Base-by-base conservation (phyloP, 2,797 vertebrate species). In the Crenuchus spilurus region DNA sequence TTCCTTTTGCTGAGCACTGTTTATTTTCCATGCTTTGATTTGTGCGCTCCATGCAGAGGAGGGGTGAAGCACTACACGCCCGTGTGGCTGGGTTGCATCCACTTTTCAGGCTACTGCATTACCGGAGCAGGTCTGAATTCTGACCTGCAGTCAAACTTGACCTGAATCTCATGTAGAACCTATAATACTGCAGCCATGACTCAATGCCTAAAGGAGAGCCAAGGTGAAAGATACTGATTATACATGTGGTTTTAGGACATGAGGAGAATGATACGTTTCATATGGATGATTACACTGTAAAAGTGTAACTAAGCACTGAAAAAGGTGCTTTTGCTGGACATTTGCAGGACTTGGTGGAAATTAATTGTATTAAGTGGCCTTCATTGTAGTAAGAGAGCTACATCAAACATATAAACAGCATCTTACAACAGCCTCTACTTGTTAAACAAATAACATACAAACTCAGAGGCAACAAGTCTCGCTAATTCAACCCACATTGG, bases 21-120 rank as follows among this genome's bases (percentile, higher is more conserved):
- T 95, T 95, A 91, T 91, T 91, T 91, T 93, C 91, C 91, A 90
- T 87, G 87, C 91, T 91, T 92, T 96, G 94, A 95, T 95, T 95
- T 94, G 92, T 94, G 94, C 89, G 24, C 31, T 70, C 42, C 31
- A 18, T 9, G 48, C 30, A 16, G 55, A 26, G 64, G 24, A 30
- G 44, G 11, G 26, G 18, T 35, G 46, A 41, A 42, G 42, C 22
- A 49, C 24, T 44, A 41, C 61, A 46, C 24, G 22, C 41, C 41
- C 39, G 26, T 39, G 41, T 44, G 26, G 22, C 61, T 18, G 16
- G 4, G 4, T 51, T 44, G 8, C 33, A 8, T 37, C 42, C 41
- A 35, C 51, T 33, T 57, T 51, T 26, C 18, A 58, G 49, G 39
- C 37, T 28, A 31, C 61, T 46, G 37, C 39, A n/a, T 46, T 55